Percentiles rank a stretch among this genome's conserved stretches.
Evolutionary conservation across 2,888 invertebrate genomes (phyloP).

Genomic region (Eupeodes latifasciatus): DNA sequence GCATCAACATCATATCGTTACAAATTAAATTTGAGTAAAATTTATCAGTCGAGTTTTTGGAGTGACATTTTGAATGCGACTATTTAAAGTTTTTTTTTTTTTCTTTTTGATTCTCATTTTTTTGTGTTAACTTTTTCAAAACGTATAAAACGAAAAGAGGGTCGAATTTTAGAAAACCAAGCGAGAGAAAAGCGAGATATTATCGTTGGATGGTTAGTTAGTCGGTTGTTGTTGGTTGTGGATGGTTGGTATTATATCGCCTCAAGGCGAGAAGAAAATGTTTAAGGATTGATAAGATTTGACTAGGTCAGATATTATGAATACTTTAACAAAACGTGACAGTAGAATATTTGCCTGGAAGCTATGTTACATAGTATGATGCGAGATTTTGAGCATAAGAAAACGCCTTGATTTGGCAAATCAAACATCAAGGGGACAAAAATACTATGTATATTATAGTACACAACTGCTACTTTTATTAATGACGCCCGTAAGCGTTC

Average conservation of each 20-base stretch:
- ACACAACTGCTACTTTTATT: slow-evolving; percentile 10
- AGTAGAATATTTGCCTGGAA: slow-evolving; percentile 15
- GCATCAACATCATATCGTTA: slow-evolving; percentile 19
- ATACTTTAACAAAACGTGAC: slow-evolving; percentile 28
- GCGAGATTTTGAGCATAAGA: not conserved
- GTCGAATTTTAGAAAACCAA: slow-evolving; percentile 3
- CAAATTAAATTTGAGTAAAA: slow-evolving; percentile 72
- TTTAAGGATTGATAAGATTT: slow-evolving; percentile 38
- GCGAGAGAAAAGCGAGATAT: not conserved
- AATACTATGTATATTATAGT: no score
- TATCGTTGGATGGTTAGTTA: slow-evolving; percentile 5
- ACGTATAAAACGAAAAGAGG: slow-evolving; percentile 2
- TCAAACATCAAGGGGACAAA: slow-evolving; percentile 10
- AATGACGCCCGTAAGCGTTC: slow-evolving; percentile 32
- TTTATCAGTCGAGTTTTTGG: slow-evolving; percentile 65
- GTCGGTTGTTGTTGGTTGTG: not conserved
- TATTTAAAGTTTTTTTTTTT: slow-evolving; percentile 57
- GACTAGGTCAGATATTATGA: slow-evolving; percentile 44
- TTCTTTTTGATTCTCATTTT: not conserved
- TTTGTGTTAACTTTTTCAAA: no score
- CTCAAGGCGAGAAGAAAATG: slow-evolving; percentile 32
- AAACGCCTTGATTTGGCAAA: slow-evolving; percentile 41
- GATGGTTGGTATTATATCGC: not conserved
- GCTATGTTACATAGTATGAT: slow-evolving; percentile 9
- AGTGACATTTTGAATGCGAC: slow-evolving; percentile 68